Conservation (phyloP, 53 echinoderm and acorn worm species). For the Holothuria scabra region DNA sequence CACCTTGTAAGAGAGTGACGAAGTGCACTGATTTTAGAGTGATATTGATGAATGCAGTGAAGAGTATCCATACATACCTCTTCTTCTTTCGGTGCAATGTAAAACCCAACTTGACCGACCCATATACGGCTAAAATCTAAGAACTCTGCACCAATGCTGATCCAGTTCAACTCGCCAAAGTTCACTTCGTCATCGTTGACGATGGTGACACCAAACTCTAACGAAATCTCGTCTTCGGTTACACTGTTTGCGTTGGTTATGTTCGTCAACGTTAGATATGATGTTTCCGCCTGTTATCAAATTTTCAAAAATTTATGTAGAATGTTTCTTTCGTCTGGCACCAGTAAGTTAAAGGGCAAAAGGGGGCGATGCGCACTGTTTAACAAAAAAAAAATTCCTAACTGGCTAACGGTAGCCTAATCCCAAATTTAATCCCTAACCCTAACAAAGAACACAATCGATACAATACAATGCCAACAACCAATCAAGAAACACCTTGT, state of each 20-base stretch:
- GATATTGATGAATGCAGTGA: too few relatives aligned
- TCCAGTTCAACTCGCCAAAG: constrained; percentile 24
- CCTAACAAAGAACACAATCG: too few relatives aligned
- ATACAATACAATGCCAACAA: too few relatives aligned
- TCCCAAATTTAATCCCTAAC: too few relatives aligned
- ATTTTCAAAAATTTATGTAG: too few relatives aligned
- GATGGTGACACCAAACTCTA: constrained; percentile 43
- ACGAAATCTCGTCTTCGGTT: background rate
- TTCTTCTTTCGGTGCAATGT: background rate
- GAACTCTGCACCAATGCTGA: constrained; percentile 33
- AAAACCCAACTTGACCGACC: constrained; percentile 40
- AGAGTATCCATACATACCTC: background rate
- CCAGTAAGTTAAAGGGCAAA: too few relatives aligned
- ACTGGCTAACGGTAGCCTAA: too few relatives aligned
- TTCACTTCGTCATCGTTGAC: background rate
- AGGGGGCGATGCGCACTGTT: too few relatives aligned
- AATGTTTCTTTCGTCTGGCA: background rate
- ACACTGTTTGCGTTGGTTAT: constrained; percentile 2
- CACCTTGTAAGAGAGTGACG: too few relatives aligned
- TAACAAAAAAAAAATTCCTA: too few relatives aligned
- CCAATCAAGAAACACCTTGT: too few relatives aligned
- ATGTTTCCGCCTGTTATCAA: constrained; percentile 26
- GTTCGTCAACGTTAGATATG: background rate
- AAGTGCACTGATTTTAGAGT: too few relatives aligned
- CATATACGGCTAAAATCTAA: constrained; percentile 25